phyloP scores from a whole-genome alignment of 2,797 vertebrate species.

The Siniperca obscura region DNA sequence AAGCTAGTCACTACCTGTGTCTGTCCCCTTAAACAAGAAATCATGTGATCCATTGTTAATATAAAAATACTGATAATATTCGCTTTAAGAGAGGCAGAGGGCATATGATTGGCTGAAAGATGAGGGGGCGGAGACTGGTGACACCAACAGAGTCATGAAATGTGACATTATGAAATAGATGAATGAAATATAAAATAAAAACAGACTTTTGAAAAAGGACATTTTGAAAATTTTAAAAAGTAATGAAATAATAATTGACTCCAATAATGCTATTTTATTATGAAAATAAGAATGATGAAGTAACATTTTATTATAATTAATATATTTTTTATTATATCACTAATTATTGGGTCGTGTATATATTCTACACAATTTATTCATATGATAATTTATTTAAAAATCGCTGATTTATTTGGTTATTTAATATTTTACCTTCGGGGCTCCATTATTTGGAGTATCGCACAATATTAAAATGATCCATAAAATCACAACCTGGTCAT shows the following conservation, averaged over 20 bases:
- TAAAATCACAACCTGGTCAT: not conserved
- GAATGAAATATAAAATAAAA: no score
- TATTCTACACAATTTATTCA: not conserved
- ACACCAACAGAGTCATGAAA: no score
- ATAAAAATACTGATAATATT: no score
- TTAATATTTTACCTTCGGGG: not conserved
- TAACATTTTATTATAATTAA: not conserved
- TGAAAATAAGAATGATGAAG: not conserved
- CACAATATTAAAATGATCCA: not conserved
- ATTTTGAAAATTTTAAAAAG: not conserved
- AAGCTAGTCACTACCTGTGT: no score
- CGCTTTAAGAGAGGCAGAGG: no score
- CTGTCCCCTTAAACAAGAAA: no score
- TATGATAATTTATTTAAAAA: not conserved
- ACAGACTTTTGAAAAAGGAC: no score
- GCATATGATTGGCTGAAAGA: no score
- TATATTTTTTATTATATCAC: not conserved
- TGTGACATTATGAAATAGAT: not conserved
- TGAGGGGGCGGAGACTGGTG: no score
- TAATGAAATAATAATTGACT: not conserved
- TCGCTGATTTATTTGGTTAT: not conserved
- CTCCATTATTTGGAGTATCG: not conserved
- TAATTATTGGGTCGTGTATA: not conserved
- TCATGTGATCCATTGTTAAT: no score
- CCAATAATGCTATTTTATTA: not conserved